Percentiles rank a stretch among this genome's conserved stretches.
phyloP scores from a whole-genome alignment of 2,797 vertebrate species.

The Typhlichthys eigenmanni region DNA sequence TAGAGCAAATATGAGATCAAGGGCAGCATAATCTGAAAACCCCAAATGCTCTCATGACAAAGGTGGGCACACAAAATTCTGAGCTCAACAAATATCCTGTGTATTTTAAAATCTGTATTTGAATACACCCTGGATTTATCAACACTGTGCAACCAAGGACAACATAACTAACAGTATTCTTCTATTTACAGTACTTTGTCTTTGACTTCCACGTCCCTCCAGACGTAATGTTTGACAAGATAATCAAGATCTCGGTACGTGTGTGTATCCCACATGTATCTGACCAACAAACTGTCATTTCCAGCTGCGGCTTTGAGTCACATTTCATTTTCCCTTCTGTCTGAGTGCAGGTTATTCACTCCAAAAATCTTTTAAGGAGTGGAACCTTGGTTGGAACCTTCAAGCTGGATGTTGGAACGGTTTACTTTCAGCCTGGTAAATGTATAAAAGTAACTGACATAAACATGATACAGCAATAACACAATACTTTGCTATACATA shows the following conservation, averaged over 20 bases:
- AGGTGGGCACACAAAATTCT: too few species aligned
- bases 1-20: too few species aligned
- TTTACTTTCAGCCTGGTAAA: slow-evolving; percentile 91
- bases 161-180: slow-evolving; percentile 18
- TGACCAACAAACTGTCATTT: too few species aligned
- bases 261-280: background rate
- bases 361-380: slow-evolving; percentile 95
- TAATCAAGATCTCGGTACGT: slow-evolving; percentile 96
- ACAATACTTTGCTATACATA: background rate
- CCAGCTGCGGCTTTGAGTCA: background rate
- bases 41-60: too few species aligned
- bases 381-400: slow-evolving; percentile 94
- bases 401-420: slow-evolving; percentile 94
- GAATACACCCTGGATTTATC: background rate
- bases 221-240: slow-evolving; percentile 97
- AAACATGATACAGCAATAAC: background rate
- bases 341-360: slow-evolving; percentile 89
- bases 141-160: background rate
- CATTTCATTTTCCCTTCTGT: slow-evolving; percentile 12
- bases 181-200: slow-evolving; percentile 88
- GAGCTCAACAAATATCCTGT: too few species aligned
- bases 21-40: too few species aligned
- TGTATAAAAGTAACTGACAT: background rate
- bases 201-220: slow-evolving; percentile 96
- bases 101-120: too few species aligned